phyloP scores from a whole-genome alignment of 2,888 invertebrate species.

The Chloromyia formosa region DNA sequence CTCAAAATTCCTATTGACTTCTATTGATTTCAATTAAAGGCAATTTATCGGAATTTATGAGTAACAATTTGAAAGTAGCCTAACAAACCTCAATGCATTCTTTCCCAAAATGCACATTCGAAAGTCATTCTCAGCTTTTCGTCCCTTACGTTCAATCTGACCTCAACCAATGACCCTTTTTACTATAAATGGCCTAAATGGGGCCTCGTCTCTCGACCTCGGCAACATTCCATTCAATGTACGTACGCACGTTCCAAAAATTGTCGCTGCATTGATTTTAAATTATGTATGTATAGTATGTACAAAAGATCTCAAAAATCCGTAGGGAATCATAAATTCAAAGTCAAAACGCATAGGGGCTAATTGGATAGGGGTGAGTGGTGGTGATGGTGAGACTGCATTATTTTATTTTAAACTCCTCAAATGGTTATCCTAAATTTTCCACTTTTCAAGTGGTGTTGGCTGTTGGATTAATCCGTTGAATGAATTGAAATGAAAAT shows the following conservation, averaged over 20 bases:
- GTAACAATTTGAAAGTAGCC: neutral
- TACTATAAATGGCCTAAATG: constrained; percentile 8
- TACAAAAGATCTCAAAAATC: too few species aligned
- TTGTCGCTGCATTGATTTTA: constrained; percentile 23
- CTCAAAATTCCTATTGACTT: neutral
- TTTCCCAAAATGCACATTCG: constrained; percentile 9
- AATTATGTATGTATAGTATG: neutral
- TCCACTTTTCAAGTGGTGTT: constrained; percentile 8
- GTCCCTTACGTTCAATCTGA: neutral
- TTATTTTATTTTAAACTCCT: constrained; percentile 15
- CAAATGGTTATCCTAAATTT: constrained; percentile 23
- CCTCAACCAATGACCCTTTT: constrained; percentile 32
- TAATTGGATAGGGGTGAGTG: constrained; percentile 21
- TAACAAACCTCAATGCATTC: too few species aligned
- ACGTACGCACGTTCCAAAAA: constrained; percentile 27
- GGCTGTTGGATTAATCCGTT: too few species aligned
- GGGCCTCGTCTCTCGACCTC: neutral
- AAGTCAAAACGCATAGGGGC: constrained; percentile 27
- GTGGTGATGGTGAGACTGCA: neutral
- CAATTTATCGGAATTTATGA: constrained; percentile 24
- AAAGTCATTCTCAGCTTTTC: neutral
- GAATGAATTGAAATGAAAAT: too few species aligned
- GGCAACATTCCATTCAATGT: neutral
- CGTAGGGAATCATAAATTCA: neutral
- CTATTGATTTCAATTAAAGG: constrained; percentile 26